phyloP scores from a whole-genome alignment of 2,797 vertebrate species.

The Bradypus variegatus region DNA sequence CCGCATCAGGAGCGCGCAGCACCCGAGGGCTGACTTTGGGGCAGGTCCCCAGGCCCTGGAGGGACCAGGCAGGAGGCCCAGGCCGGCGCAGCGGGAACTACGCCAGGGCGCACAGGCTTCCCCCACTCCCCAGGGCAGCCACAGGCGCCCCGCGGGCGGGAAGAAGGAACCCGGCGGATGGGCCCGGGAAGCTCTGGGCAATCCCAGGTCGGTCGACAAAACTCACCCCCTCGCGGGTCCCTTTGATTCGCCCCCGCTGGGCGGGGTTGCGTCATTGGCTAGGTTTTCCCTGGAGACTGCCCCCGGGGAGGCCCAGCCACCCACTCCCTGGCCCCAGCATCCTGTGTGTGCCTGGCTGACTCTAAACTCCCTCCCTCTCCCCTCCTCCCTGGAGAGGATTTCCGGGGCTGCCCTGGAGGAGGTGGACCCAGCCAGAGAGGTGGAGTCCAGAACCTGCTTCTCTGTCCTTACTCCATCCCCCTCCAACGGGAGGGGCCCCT shows the following conservation, averaged over 20 bases:
- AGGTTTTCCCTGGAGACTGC: neutral
- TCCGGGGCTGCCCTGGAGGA: neutral
- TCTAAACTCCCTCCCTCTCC: too few species aligned
- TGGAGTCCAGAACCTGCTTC: accelerated
- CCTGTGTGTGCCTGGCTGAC: neutral
- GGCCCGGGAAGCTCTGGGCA: neutral
- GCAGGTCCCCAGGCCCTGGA: neutral
- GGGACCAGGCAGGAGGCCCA: neutral
- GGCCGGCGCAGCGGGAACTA: neutral
- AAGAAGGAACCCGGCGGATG: neutral
- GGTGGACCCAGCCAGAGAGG: neutral
- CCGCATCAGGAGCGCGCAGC: too few species aligned
- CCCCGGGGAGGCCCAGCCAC: neutral
- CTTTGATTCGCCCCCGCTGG: neutral
- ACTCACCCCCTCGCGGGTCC: accelerated
- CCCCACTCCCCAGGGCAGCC: neutral
- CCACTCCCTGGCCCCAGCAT: too few species aligned
- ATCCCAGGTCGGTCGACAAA: neutral
- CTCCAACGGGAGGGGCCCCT: neutral
- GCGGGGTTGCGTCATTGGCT: neutral
- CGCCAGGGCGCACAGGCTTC: accelerated
- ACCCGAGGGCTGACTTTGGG: neutral
- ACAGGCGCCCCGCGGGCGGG: neutral
- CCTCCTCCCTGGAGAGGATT: neutral
- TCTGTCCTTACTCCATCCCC: too few species aligned